A percentile compares a stretch with the other conserved stretches of the same genome.
Conservation (phyloP, 2,888 invertebrate genomes). For the Teinopalpus imperialis region DNA sequence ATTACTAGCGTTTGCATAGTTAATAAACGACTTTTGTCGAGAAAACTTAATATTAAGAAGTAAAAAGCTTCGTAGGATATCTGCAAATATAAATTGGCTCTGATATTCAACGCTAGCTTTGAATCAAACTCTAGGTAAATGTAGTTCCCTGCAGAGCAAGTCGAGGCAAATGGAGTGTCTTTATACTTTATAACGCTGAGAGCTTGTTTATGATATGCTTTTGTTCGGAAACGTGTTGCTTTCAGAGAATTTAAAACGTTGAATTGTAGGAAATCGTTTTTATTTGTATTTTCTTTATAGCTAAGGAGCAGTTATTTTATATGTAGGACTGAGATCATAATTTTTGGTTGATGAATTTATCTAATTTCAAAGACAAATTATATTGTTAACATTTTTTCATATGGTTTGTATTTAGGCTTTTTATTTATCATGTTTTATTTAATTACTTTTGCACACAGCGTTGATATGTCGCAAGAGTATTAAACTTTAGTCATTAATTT, state of each 20-base stretch:
- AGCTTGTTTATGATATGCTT: constrained; percentile 24
- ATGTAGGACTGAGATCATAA: too few species aligned
- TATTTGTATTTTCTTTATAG: constrained; percentile 1
- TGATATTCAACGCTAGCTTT: constrained; percentile 13
- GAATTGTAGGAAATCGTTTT: constrained; percentile 15
- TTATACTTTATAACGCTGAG: constrained; percentile 22
- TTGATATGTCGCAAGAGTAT: too few species aligned
- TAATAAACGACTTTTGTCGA: too few species aligned
- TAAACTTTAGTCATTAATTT: too few species aligned
- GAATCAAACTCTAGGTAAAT: constrained; percentile 19
- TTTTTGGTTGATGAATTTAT: too few species aligned
- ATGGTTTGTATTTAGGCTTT: background rate
- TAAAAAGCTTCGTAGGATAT: constrained; percentile 7
- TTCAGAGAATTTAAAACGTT: constrained; percentile 15
- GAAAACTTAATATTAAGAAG: constrained; percentile 7
- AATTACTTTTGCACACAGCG: too few species aligned
- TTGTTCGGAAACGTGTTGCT: constrained; percentile 10
- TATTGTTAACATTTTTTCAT: too few species aligned
- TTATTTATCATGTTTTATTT: too few species aligned
- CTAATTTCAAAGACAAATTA: too few species aligned
- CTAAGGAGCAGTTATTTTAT: background rate
- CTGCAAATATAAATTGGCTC: constrained; percentile 13
- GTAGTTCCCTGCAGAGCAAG: constrained; percentile 17
- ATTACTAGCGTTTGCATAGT: too few species aligned
- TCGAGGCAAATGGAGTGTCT: constrained; percentile 18